These are phyloP conservation scores for Syngnathus floridae DNA, from an alignment of 2,113 vertebrate species.

Conservation along the genomic window DNA sequence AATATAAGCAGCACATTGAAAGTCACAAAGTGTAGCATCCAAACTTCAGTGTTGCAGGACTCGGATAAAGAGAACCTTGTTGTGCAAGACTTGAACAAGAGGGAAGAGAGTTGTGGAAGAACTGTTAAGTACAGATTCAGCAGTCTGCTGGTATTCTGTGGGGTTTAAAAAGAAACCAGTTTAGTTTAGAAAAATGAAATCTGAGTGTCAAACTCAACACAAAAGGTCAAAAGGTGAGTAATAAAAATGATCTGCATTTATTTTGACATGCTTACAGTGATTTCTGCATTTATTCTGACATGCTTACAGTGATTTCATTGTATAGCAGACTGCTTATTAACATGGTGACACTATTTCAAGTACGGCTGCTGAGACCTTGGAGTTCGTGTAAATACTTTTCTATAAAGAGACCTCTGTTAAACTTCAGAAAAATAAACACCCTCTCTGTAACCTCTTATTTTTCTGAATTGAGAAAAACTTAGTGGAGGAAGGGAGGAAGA, in stretches of 20 bases:
- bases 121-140: slow-evolving; percentile 40
- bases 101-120: slow-evolving; percentile 26
- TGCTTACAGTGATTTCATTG: not conserved
- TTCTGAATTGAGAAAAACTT: not conserved
- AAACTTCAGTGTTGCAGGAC: slow-evolving; percentile 12
- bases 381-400: not conserved
- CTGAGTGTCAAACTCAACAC: not conserved
- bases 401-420: not conserved
- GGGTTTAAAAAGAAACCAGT: slow-evolving; percentile 7
- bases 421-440: not conserved
- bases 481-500: not conserved
- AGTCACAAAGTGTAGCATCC: slow-evolving; percentile 17
- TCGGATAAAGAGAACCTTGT: slow-evolving; percentile 42
- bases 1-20: slow-evolving; percentile 4
- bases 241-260: not conserved
- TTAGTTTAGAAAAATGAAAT: slow-evolving; percentile 7
- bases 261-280: not conserved
- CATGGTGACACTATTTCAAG: not conserved
- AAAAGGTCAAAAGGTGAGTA: not conserved
- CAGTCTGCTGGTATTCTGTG: slow-evolving; percentile 30
- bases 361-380: too few species aligned
- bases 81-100: slow-evolving; percentile 26
- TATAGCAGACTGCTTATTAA: not conserved
- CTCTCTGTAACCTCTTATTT: not conserved
- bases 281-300: not conserved